Evolutionary conservation across 2,797 vertebrate genomes (phyloP).

Genomic region (Dallia pectoralis): DNA sequence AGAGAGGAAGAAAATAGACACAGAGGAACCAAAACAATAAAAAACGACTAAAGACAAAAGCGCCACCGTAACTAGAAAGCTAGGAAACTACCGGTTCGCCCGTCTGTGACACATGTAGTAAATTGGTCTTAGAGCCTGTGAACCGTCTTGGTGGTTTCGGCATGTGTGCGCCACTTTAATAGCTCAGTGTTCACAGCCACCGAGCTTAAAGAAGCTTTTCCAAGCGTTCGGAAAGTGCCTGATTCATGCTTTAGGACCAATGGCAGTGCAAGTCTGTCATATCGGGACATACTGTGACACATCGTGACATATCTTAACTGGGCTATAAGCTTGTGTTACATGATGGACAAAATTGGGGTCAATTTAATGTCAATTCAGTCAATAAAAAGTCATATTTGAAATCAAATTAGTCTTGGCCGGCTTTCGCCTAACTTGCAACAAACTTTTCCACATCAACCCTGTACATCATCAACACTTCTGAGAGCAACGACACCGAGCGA

Average conservation of each 20-base stretch:
- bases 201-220: constrained; percentile 46
- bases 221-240: constrained; percentile 39
- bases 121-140: constrained; percentile 32
- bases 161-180: constrained; percentile 37
- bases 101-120: constrained; percentile 28
- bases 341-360: background rate
- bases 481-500: constrained; percentile 40
- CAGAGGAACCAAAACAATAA: background rate
- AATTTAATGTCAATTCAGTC: background rate
- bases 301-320: background rate
- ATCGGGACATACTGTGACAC: no score
- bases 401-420: background rate
- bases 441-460: constrained; percentile 22
- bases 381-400: background rate
- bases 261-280: constrained; percentile 2
- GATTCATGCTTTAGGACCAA: constrained; percentile 2
- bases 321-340: background rate
- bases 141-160: constrained; percentile 40
- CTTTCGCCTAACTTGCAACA: background rate
- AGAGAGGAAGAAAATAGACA: background rate
- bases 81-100: constrained; percentile 32
- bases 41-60: constrained; percentile 14
- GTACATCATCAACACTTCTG: constrained; percentile 26
- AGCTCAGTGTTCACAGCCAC: constrained; percentile 36
- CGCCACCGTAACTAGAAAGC: background rate